Evolutionary conservation across 2,888 invertebrate genomes (phyloP).

Genomic region (Steinernema scapterisci): DNA sequence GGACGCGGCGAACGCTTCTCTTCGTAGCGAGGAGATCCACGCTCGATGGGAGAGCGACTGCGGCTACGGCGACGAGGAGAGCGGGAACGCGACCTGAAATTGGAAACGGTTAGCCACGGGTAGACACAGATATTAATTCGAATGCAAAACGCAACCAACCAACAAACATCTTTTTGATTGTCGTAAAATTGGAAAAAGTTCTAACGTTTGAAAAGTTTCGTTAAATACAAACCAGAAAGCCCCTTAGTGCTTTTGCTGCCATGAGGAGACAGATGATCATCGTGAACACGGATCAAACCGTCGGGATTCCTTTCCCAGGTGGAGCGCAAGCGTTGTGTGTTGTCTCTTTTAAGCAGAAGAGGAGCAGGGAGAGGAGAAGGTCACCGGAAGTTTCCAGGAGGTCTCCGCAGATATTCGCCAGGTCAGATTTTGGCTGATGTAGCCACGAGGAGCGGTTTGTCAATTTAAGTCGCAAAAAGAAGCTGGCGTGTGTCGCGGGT

Average conservation of each 20-base stretch:
- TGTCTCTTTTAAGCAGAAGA: neutral
- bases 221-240: neutral
- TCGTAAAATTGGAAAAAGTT: neutral
- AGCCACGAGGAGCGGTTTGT: neutral
- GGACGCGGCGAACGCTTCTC: neutral
- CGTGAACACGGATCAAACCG: too few species aligned
- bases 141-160: conserved; percentile 4
- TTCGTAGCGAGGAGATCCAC: conserved; percentile 21
- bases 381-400: too few species aligned
- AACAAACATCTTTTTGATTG: neutral
- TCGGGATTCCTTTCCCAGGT: neutral
- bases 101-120: neutral
- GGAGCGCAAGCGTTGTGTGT: conserved; percentile 1
- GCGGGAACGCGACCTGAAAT: conserved; percentile 36
- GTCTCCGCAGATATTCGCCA: too few species aligned
- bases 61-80: conserved; percentile 32
- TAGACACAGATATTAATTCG: too few species aligned
- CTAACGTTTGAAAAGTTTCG: neutral
- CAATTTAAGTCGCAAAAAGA: neutral
- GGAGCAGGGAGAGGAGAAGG: conserved; percentile 1
- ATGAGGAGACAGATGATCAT: neutral
- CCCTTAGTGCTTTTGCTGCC: neutral
- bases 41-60: conserved; percentile 32
- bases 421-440: neutral
- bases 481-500: neutral